Conservation (phyloP, 1,140 invertebrate species). For the Camponotus pennsylvanicus region DNA sequence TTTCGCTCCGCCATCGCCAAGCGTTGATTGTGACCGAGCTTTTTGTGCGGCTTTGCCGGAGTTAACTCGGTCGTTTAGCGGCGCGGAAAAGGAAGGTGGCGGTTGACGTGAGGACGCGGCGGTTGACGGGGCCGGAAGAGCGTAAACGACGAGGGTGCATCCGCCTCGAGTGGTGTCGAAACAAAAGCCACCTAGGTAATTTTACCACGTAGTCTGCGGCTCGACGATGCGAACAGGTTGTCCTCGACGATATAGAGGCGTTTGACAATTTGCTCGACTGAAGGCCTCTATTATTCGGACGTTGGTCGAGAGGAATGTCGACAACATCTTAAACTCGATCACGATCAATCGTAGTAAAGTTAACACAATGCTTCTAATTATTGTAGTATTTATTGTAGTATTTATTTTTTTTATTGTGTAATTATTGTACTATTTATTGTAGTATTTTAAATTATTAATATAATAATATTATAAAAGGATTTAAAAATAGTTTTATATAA, state of each 20-base stretch:
- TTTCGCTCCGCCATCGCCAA: neutral
- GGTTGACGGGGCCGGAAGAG: neutral
- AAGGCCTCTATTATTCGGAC: constrained; percentile 4
- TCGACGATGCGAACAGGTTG: constrained; percentile 33
- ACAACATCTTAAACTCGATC: constrained; percentile 25
- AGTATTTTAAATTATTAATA: neutral
- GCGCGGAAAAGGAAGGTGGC: constrained; percentile 53
- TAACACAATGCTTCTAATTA: neutral
- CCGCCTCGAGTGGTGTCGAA: constrained; percentile 16
- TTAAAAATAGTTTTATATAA: no score
- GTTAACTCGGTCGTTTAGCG: constrained; percentile 75
- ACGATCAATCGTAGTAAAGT: neutral
- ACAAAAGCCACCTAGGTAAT: constrained; percentile 60
- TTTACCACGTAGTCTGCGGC: constrained; percentile 31
- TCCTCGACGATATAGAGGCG: constrained; percentile 24
- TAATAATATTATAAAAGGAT: neutral
- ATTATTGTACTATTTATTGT: no score
- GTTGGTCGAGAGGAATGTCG: constrained; percentile 24
- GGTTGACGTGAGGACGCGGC: neutral
- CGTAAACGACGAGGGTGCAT: neutral
- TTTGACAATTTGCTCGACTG: constrained; percentile 44
- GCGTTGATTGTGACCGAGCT: constrained; percentile 75
- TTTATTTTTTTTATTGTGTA: no score
- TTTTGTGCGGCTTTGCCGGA: constrained; percentile 67
- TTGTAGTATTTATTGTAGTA: neutral